Conservation (phyloP, 2,888 invertebrate genomes). For the Smittia aterrima region DNA sequence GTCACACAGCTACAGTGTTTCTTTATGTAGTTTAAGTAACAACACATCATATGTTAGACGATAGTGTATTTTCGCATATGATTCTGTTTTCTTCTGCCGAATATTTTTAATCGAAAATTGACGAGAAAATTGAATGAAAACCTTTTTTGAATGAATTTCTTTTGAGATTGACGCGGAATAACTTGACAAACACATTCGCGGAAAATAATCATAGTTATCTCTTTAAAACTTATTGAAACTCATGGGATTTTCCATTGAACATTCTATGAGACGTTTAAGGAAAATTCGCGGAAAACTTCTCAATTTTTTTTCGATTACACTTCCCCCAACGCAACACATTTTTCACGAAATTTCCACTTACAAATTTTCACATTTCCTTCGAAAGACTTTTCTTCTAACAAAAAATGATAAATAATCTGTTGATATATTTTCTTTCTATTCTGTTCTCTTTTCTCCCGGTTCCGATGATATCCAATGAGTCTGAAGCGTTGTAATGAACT, state of each 20-base stretch:
- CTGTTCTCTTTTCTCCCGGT: not conserved
- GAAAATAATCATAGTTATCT: not conserved
- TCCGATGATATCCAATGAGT: constrained; percentile 31
- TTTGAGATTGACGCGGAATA: no score
- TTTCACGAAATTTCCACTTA: not conserved
- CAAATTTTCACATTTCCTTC: constrained; percentile 2
- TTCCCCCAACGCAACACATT: not conserved
- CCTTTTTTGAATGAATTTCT: no score
- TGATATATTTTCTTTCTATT: not conserved
- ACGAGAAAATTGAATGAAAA: no score
- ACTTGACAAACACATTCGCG: no score
- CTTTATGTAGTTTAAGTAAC: constrained; percentile 36
- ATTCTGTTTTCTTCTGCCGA: not conserved
- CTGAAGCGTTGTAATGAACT: constrained; percentile 43
- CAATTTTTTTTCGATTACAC: not conserved
- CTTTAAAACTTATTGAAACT: not conserved
- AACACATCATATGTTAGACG: constrained; percentile 31
- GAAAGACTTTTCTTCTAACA: not conserved
- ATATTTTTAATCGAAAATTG: not conserved
- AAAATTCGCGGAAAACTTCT: no score
- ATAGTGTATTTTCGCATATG: constrained; percentile 31
- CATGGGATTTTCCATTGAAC: not conserved
- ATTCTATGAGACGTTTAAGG: not conserved
- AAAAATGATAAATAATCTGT: constrained; percentile 12
- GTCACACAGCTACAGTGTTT: constrained; percentile 21